Base-by-base conservation (phyloP, 1,140 invertebrate species). In the Probaryconus sp. region DNA sequence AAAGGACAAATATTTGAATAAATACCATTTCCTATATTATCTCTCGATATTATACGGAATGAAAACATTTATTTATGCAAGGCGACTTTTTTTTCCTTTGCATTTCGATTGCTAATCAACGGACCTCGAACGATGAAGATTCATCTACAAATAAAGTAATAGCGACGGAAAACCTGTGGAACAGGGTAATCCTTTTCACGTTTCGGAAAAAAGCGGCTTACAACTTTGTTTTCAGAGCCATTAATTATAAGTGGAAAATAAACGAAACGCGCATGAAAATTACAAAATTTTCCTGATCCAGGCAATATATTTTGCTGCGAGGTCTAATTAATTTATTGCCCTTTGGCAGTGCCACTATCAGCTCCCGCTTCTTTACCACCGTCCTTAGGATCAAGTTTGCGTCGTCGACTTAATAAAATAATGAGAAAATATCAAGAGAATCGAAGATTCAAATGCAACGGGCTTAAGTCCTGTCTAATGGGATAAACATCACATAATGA, bases 401-500 rank as follows among this genome's bases (percentile, higher is more conserved):
- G 21, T 73, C 61, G 55, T 73, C 61, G 55, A 55, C 38, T 61
- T 67, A 61, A 73, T 73, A 67, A 73, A 73, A 73, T 73, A 73
- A 73, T 61, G 63, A 67, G 61, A 63, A 71, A 50, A 56, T 48
- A 61, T 67, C 61, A 33, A 45, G n/a, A n/a, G 69, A 61, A 58
- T 65, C 47, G 38, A 51, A 58, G 60, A 73, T 73, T 73, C 61
- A 55, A 67, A 67, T 56, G 48, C 55, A 9, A 21, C 21, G 33
- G 37, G 55, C 33, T 42, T 53, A 31, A 61, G 18, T 65, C 61
- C 63, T 73, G 55, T 67, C 61, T 63, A 63, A 73, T 67, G 47
- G 63, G 50, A 67, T 73, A 73, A 73, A 67, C 45, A 63, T 67
- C 70, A 61, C 40, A 67, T 73, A 73, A 73, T 56, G 63, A 67